phyloP scores from a whole-genome alignment of 2,797 vertebrate genomes.

The Mycteria americana region DNA sequence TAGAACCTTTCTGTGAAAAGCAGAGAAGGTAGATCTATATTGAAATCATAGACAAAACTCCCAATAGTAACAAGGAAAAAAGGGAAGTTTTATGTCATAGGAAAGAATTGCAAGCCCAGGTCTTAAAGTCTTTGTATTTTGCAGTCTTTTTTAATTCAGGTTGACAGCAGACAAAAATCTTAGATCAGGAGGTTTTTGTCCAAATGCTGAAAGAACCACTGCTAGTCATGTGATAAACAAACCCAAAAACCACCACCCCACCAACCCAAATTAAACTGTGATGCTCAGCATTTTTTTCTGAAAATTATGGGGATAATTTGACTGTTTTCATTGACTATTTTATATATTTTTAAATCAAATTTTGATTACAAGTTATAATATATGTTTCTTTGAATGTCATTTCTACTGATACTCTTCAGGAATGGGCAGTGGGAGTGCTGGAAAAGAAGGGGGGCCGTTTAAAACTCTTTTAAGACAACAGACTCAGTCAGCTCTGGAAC shows the following conservation, averaged over 20 bases:
- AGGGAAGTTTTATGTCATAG: not conserved
- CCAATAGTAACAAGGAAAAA: not conserved
- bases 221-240: not conserved
- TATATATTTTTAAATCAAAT: not conserved
- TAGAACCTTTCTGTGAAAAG: not conserved
- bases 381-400: constrained; percentile 51
- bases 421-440: constrained; percentile 96
- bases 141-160: not conserved
- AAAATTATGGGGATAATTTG: not conserved
- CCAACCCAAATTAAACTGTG: not conserved
- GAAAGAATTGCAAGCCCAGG: not conserved
- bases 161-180: not conserved
- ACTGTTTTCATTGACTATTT: not conserved
- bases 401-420: constrained; percentile 80
- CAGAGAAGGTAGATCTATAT: not conserved
- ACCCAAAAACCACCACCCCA: not conserved
- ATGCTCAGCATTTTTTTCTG: not conserved
- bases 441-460: constrained; percentile 94
- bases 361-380: not conserved
- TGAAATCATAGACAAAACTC: not conserved
- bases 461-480: constrained; percentile 97
- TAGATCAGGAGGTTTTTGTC: fast-evolving
- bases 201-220: not conserved
- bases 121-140: not conserved
- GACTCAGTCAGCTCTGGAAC: constrained; percentile 94